Base-by-base conservation (phyloP, 30 jellyfish, hydroid and myxozoan genomes). In the Pseudorhiza aurosa region DNA sequence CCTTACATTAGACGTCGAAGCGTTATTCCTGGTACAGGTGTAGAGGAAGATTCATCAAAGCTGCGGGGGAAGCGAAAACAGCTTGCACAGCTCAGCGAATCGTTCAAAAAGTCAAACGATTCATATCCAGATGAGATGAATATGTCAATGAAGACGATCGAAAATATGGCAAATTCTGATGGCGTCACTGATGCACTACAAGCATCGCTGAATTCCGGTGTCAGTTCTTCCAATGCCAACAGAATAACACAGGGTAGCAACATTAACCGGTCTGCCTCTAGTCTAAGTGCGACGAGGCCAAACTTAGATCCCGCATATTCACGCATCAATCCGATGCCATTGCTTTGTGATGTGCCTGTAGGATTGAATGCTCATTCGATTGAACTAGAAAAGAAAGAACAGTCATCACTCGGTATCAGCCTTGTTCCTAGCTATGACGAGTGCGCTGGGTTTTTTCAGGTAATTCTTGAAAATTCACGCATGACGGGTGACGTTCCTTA, bases 1-100 rank as follows among this genome's bases (percentile, higher is more conserved):
- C 97, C 97, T 4, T 77, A 65, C 75, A 91, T 91, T n/a, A 62
- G 86, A 51, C 86, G 98, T 3, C 90, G 90, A 44, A 91, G 98
- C 39, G 75, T 91, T 46, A 68, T 91, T 12, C 90, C 95, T 28
- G 97, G 91, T 21, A 70, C 65, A 5, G 55, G 91, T 9, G 65
- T 46, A 11, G 84, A 65, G 33, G 91, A 80, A 43, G 77, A 65
- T 37, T 49, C 77, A 2, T 33, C 68, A n/a, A 64, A 35, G 22
- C 77, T 45, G 45, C 68, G 68, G 24, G 5, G 68, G 58, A 44
- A 57, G 42, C 27, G 56, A n/a, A 53, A 14, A 42, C 53, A 68
- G 78, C 83, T 80, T 31, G 83, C 77, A 15, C 53, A 80, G 68
- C 49, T 80, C 0, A 51, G 69, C 33, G 91, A 80, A 65, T 80